phyloP scores from a whole-genome alignment of 2,797 vertebrate species.

The Tapera naevia region DNA sequence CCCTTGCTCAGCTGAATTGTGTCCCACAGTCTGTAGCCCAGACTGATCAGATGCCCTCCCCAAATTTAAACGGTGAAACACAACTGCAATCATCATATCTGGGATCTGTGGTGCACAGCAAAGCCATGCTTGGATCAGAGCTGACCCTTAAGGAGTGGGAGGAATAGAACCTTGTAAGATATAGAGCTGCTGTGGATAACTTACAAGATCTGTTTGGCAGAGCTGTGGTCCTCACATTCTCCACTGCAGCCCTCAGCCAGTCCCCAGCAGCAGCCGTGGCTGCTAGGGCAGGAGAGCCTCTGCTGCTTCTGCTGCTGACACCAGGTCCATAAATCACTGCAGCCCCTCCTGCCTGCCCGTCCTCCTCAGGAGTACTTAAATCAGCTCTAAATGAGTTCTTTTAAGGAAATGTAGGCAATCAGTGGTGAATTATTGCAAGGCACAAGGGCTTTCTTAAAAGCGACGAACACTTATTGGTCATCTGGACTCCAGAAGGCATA shows the following conservation, averaged over 20 bases:
- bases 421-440: constrained; percentile 43
- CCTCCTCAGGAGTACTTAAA: constrained; percentile 53
- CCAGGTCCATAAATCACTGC: not conserved
- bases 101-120: not conserved
- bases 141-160: not conserved
- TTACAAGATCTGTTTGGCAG: not conserved
- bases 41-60: not conserved
- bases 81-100: not conserved
- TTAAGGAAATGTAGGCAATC: constrained; percentile 63
- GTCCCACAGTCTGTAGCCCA: not conserved
- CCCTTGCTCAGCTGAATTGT: not conserved
- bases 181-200: not conserved
- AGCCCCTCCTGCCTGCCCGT: not conserved
- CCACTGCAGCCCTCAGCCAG: not conserved
- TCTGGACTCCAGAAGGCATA: constrained; percentile 32
- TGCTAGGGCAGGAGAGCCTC: not conserved
- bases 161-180: not conserved
- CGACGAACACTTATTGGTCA: constrained; percentile 19
- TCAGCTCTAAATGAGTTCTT: constrained; percentile 55
- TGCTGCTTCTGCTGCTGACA: not conserved
- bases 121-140: not conserved
- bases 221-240: not conserved
- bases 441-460: constrained; percentile 53
- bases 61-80: not conserved
- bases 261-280: not conserved